These are phyloP conservation scores for Gadus chalcogrammus DNA, from an alignment of 2,113 vertebrate species.

Conservation along the genomic window DNA sequence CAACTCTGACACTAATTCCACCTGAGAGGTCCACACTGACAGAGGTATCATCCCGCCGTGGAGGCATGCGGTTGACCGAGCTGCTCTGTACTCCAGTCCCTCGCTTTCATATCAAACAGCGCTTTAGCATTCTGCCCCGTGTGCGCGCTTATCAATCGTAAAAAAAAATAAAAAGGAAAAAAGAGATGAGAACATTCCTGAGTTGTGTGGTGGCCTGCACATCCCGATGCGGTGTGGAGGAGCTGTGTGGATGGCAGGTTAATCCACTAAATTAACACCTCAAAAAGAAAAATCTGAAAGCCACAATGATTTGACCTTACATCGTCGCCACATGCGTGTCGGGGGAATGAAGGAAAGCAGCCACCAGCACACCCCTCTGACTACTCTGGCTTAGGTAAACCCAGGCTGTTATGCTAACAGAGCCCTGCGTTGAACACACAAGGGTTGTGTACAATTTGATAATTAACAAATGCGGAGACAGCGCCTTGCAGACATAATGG, in stretches of 20 bases:
- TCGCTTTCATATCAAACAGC: too few species aligned
- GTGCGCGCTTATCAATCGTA: background rate
- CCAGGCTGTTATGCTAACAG: slow-evolving; percentile 13
- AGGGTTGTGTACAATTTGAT: slow-evolving; percentile 22
- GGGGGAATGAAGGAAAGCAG: slow-evolving; percentile 8
- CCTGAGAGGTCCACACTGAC: slow-evolving; percentile 64
- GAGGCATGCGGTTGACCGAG: slow-evolving; percentile 42
- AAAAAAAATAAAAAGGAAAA: slow-evolving; percentile 21
- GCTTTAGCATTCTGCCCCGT: slow-evolving; percentile 7
- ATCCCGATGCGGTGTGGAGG: background rate
- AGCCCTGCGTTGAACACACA: slow-evolving; percentile 43
- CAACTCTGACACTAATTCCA: slow-evolving; percentile 73
- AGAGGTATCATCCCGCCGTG: slow-evolving; percentile 50
- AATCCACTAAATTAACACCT: slow-evolving; percentile 12
- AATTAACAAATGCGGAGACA: slow-evolving; percentile 46
- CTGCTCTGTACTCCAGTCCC: too few species aligned
- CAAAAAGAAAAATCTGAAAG: slow-evolving; percentile 30
- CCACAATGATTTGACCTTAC: slow-evolving; percentile 48
- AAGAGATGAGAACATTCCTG: slow-evolving; percentile 46
- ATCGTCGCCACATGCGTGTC: slow-evolving; percentile 32
- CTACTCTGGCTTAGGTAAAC: slow-evolving; percentile 41
- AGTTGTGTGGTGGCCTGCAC: slow-evolving; percentile 53
- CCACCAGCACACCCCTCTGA: slow-evolving; percentile 29
- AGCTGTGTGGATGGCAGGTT: too few species aligned
- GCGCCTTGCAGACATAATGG: slow-evolving; percentile 24